phyloP scores from a whole-genome alignment of 2,888 invertebrate species.

The Chirona hameri region DNA sequence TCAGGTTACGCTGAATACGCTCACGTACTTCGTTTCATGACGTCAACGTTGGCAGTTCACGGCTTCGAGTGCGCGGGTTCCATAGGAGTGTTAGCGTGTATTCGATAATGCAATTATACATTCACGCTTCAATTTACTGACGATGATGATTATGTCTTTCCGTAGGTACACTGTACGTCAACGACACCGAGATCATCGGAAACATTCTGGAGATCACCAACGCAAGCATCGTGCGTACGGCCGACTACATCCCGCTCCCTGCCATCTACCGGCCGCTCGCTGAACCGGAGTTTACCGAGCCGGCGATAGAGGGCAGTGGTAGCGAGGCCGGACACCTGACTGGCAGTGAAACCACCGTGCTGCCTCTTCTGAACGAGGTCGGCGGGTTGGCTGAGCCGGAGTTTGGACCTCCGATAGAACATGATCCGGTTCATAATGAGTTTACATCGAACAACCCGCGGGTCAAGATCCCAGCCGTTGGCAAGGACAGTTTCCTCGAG shows the following conservation, averaged over 20 bases:
- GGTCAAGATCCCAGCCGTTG: neutral
- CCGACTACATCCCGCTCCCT: neutral
- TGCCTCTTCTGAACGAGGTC: constrained; percentile 3
- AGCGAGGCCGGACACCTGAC: neutral
- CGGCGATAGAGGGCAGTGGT: neutral
- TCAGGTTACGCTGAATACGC: too few species aligned
- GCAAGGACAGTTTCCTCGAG: constrained; percentile 13
- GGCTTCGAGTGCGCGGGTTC: too few species aligned
- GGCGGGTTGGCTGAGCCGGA: neutral
- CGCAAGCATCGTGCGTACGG: constrained; percentile 6
- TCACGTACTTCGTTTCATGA: too few species aligned
- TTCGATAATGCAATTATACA: too few species aligned
- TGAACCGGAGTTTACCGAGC: neutral
- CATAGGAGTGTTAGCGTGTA: too few species aligned
- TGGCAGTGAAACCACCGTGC: neutral
- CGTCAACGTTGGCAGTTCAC: too few species aligned
- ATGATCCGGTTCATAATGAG: neutral
- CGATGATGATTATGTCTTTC: too few species aligned
- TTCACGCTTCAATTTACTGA: too few species aligned
- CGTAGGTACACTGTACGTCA: neutral
- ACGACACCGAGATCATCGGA: neutral
- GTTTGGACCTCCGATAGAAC: neutral
- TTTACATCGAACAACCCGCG: neutral
- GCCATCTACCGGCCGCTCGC: neutral
- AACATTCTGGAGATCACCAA: constrained; percentile 8